These are phyloP conservation scores for Philopotamus ludificatus DNA, from an alignment of 1,140 invertebrate genomes.

Conservation along the genomic window DNA sequence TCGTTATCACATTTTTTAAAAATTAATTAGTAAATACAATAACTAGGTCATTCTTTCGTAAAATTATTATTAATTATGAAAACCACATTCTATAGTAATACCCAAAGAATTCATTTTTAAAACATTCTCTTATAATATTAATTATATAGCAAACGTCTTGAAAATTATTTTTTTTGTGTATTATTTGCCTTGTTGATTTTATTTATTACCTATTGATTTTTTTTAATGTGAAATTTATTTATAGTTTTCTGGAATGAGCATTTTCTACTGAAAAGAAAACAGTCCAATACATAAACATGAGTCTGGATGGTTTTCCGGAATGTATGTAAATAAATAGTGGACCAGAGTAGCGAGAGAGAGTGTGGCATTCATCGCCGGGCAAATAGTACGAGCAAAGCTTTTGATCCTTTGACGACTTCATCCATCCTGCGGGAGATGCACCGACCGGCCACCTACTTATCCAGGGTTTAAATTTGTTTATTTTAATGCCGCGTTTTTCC, in stretches of 20 bases:
- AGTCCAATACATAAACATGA: constrained; percentile 25
- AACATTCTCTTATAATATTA: no score
- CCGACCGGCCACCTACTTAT: no score
- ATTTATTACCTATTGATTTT: no score
- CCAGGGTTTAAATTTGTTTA: neutral
- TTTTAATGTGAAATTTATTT: constrained; percentile 1
- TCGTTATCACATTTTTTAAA: no score
- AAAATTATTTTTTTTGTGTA: no score
- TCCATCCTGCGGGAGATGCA: neutral
- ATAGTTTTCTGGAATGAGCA: no score
- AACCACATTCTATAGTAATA: neutral
- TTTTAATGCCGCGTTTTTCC: neutral
- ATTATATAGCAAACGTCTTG: no score
- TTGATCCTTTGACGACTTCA: constrained; percentile 21
- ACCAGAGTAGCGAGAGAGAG: constrained; percentile 9
- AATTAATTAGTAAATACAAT: no score
- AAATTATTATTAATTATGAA: no score
- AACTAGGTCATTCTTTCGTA: no score
- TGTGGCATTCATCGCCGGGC: constrained; percentile 29
- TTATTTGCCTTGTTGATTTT: no score
- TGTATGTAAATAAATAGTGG: constrained; percentile 26
- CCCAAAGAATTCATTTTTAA: neutral
- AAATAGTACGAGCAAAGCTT: constrained; percentile 10
- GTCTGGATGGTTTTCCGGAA: neutral
- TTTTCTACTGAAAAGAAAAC: neutral